These are phyloP conservation scores for Meloidogyne floridensis DNA, from an alignment of 1,140 invertebrate species.

Conservation along the genomic window DNA sequence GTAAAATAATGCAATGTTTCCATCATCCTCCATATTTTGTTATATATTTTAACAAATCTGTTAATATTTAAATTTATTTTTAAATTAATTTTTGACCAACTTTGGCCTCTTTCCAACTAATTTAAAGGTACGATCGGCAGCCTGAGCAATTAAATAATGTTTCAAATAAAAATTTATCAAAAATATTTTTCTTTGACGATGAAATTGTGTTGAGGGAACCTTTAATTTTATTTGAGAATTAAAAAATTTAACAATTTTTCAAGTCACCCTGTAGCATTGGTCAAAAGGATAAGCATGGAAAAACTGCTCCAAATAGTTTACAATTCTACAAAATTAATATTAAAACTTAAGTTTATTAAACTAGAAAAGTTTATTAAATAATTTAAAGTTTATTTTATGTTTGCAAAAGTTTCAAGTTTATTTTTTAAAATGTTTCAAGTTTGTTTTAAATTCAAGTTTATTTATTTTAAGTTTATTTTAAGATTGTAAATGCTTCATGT, in stretches of 20 bases:
- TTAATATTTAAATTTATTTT: constrained; percentile 26
- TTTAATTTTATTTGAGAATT: background rate
- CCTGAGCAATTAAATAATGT: constrained; percentile 57
- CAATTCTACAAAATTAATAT: constrained; percentile 37
- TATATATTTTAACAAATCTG: constrained; percentile 59
- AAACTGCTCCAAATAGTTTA: constrained; percentile 56
- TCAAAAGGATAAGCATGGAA: constrained; percentile 59
- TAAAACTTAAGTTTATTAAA: background rate
- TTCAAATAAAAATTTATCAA: constrained; percentile 60
- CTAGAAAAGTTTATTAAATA: too few relatives aligned
- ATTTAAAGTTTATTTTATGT: too few relatives aligned
- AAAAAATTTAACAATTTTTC: background rate
- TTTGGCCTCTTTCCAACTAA: constrained; percentile 51
- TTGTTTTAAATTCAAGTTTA: too few relatives aligned
- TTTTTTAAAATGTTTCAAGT: too few relatives aligned
- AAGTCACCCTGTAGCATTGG: constrained; percentile 41
- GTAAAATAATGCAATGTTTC: constrained; percentile 64
- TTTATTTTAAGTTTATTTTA: too few relatives aligned
- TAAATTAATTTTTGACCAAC: constrained; percentile 42
- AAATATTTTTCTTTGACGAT: constrained; percentile 48
- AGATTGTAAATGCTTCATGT: too few relatives aligned
- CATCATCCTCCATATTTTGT: constrained; percentile 63
- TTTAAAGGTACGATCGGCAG: constrained; percentile 44
- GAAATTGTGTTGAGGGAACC: constrained; percentile 63
- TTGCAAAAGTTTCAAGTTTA: too few relatives aligned